Conservation (phyloP, 2,113 vertebrate species). For the Tapirus terrestris region DNA sequence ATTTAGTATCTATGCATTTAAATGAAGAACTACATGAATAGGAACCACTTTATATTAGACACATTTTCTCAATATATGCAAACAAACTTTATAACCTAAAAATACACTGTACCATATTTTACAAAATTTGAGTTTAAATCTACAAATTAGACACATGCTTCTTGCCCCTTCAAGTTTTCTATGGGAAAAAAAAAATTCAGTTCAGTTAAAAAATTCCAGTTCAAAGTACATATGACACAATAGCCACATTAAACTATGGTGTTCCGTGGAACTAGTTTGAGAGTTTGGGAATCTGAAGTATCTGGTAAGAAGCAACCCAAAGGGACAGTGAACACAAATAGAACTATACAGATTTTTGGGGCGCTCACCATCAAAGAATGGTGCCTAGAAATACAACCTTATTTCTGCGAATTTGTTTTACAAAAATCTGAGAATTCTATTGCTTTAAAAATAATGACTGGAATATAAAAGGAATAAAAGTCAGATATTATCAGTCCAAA, state of each 20-base stretch:
- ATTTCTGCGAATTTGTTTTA: not conserved
- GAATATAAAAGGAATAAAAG: not conserved
- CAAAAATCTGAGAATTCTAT: not conserved
- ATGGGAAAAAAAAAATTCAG: not conserved
- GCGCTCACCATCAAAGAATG: not conserved
- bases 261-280: not conserved
- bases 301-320: not conserved
- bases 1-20: not conserved
- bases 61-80: not conserved
- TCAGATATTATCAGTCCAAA: not conserved
- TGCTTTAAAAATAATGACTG: not conserved
- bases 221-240: not conserved
- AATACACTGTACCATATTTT: not conserved
- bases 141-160: not conserved
- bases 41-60: not conserved
- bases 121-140: not conserved
- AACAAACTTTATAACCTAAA: not conserved
- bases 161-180: not conserved
- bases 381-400: not conserved
- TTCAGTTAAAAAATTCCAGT: not conserved
- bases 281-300: not conserved
- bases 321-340: not conserved
- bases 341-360: not conserved
- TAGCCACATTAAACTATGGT: not conserved
- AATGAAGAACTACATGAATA: not conserved